Evolutionary conservation across 2,888 invertebrate genomes (phyloP).

Genomic region (Pterostichus niger): DNA sequence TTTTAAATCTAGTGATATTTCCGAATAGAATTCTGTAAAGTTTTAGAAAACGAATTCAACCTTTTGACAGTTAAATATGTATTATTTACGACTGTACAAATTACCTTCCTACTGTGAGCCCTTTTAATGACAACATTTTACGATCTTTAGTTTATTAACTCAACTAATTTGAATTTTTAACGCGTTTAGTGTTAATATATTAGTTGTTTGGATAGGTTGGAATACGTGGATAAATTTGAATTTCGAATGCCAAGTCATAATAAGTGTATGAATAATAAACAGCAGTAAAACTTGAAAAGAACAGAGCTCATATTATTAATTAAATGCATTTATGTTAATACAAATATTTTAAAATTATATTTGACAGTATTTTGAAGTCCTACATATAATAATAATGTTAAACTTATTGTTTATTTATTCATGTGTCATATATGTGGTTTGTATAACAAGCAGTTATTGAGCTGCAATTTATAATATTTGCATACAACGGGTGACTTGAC

Average conservation of each 20-base stretch:
- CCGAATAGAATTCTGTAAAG: too few species aligned
- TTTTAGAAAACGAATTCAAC: too few species aligned
- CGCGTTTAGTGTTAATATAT: constrained; percentile 33
- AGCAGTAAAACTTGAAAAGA: constrained; percentile 5
- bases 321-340: neutral
- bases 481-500: constrained; percentile 13
- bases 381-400: constrained; percentile 7
- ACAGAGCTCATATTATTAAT: constrained; percentile 1
- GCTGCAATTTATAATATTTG: constrained; percentile 40
- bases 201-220: constrained; percentile 33
- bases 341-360: constrained; percentile 2
- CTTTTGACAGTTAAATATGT: too few species aligned
- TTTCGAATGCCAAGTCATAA: constrained; percentile 24
- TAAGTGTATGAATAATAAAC: constrained; percentile 20
- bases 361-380: constrained; percentile 16
- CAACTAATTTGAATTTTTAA: constrained; percentile 41
- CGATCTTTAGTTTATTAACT: constrained; percentile 22
- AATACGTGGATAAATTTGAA: constrained; percentile 16
- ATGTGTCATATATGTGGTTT: constrained; percentile 11
- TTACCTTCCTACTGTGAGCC: constrained; percentile 1
- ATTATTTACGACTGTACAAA: too few species aligned
- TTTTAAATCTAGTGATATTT: too few species aligned
- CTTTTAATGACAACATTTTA: constrained; percentile 30
- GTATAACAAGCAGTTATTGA: constrained; percentile 28
- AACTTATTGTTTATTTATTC: constrained; percentile 18